Base-by-base conservation (phyloP, 2,113 vertebrate species). In the Rhea pennata region DNA sequence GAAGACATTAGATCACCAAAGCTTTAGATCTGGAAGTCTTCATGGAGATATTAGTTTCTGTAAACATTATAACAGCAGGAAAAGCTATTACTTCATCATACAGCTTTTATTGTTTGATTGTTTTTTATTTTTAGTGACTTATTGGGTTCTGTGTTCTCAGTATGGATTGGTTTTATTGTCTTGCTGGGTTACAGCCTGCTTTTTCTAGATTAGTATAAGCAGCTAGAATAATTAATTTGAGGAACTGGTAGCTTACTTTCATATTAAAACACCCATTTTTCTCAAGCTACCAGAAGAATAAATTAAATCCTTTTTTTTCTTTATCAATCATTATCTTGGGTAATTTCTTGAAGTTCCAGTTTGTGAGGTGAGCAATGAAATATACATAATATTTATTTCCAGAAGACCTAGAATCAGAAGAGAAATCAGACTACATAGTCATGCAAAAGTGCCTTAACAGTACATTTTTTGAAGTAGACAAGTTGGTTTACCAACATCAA, bases 201-300 rank as follows among this genome's bases (percentile, higher is more conserved):
- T 77, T 61, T 87, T 90, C n/a, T 77, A 89, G 59, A 61, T 64
- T 56, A 84, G 12, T 66, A 31, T 62, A 73, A 42, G 62, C 58
- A 93, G 15, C 36, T 91, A 42, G 70, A 88, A 89, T 88, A 65
- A 79, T 58, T 92, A 15, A 70, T 87, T 53, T 93, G 66, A 85
- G 65, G 39, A 39, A 26, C 2, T 74, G 17, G 15, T 3, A 75
- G 13, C 48, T 95, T 65, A 83, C 76, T 59, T 83, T 92, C 2
- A 64, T 59, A 59, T 27, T 7, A 67, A 59, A 74, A 29, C 9
- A 51, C 51, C 33, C 8, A 0, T 71, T 22, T 66, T 13, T 54
- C 9, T 56, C 69, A 93, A 51, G 16, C 46, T 74, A 85, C 22
- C 15, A 74, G 26, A 74, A 21, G 17, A 75, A 66, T 79, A 83